Conservation (phyloP, 2,888 invertebrate genomes). For the Acleris sparsana region DNA sequence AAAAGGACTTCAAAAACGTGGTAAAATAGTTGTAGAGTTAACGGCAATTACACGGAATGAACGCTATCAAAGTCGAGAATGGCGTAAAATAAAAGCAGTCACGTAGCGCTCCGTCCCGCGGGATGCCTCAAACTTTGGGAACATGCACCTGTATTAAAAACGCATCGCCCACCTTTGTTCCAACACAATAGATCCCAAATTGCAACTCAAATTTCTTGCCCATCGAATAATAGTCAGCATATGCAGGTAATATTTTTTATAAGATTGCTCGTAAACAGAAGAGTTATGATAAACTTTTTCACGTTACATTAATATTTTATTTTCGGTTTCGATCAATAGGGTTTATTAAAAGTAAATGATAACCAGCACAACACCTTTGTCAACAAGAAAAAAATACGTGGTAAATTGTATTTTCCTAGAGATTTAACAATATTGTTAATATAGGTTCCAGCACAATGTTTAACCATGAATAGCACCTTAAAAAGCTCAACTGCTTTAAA, state of each 20-base stretch:
- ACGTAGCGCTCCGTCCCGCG: conserved; percentile 61
- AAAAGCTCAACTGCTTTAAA: conserved; percentile 45
- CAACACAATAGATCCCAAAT: conserved; percentile 78
- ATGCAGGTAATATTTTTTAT: conserved; percentile 66
- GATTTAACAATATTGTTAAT: no score
- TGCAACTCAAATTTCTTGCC: conserved; percentile 78
- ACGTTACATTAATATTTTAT: conserved; percentile 37
- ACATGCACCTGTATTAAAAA: conserved; percentile 80
- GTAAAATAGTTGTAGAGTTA: conserved; percentile 74
- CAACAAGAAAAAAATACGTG: background rate
- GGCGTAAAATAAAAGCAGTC: conserved; percentile 75
- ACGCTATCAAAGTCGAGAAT: conserved; percentile 71
- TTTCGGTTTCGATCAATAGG: conserved; percentile 14
- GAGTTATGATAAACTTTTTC: conserved; percentile 47
- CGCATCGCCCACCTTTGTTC: conserved; percentile 78
- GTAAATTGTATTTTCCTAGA: background rate
- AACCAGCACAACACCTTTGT: background rate
- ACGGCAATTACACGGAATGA: conserved; percentile 76
- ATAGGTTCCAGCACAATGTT: no score
- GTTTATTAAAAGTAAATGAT: conserved; percentile 8
- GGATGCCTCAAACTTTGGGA: conserved; percentile 61
- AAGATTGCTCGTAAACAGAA: conserved; percentile 46
- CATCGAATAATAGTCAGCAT: conserved; percentile 59
- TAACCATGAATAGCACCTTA: no score
- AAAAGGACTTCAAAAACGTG: conserved; percentile 65